phyloP scores from a whole-genome alignment of 2,797 vertebrate species.

The Epinephelus awoara region DNA sequence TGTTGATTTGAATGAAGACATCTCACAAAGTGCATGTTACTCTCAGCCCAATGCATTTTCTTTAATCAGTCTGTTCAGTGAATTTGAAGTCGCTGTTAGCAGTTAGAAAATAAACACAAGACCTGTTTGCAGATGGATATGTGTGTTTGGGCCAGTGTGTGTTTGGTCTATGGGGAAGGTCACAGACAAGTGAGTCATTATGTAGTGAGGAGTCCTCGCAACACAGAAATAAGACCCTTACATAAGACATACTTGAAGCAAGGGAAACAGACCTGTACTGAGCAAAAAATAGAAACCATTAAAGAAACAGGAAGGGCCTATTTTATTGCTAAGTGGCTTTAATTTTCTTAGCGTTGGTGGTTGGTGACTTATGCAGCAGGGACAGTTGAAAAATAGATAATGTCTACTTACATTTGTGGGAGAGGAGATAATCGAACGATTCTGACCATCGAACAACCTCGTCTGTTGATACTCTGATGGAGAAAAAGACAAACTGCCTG shows the following conservation, averaged over 20 bases:
- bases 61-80: constrained; percentile 12
- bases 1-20: constrained; percentile 19
- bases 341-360: not conserved
- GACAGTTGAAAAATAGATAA: constrained; percentile 13
- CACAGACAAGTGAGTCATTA: constrained; percentile 71
- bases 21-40: not conserved
- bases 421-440: constrained; percentile 94
- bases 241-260: constrained; percentile 41
- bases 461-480: constrained; percentile 91
- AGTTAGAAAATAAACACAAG: constrained; percentile 26
- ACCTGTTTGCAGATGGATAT: constrained; percentile 25
- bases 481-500: constrained; percentile 36
- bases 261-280: not conserved
- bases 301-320: not conserved
- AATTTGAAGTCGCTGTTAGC: constrained; percentile 42
- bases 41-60: not conserved
- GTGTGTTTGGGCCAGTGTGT: constrained; percentile 31
- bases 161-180: constrained; percentile 59
- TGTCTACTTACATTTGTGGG: constrained; percentile 93
- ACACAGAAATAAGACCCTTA: constrained; percentile 57
- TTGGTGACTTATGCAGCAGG: not conserved
- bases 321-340: not conserved
- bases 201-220: constrained; percentile 38
- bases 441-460: constrained; percentile 95
- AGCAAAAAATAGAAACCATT: constrained; percentile 30